phyloP scores from a whole-genome alignment of 2,888 invertebrate genomes.

The Melitaea athalia region DNA sequence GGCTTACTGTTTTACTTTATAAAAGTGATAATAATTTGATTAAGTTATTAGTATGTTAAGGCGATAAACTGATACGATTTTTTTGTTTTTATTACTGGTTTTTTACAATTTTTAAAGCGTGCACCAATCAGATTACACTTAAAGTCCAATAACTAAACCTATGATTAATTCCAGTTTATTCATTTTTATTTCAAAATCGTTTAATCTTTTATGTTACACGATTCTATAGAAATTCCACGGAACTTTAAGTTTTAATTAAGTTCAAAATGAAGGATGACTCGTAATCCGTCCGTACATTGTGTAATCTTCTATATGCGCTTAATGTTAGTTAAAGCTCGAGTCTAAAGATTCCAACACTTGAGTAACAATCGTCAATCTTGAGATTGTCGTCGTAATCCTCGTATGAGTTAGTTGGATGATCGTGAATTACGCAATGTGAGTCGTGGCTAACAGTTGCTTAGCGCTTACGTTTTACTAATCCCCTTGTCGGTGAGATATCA shows the following conservation, averaged over 20 bases:
- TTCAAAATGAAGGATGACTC: conserved; percentile 16
- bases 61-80: too few relatives aligned
- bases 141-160: too few relatives aligned
- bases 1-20: too few relatives aligned
- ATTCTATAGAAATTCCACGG: not conserved
- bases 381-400: conserved; percentile 56
- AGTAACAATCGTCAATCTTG: conserved; percentile 43
- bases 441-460: conserved; percentile 31
- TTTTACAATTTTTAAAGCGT: too few relatives aligned
- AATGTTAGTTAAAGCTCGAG: conserved; percentile 18
- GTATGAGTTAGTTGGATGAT: conserved; percentile 64
- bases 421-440: conserved; percentile 42
- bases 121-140: too few relatives aligned
- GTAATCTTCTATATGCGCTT: conserved; percentile 14
- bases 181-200: not conserved
- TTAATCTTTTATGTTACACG: not conserved
- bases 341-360: conserved; percentile 27
- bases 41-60: too few relatives aligned
- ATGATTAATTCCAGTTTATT: too few relatives aligned
- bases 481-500: conserved; percentile 30
- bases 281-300: conserved; percentile 4
- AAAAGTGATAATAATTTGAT: too few relatives aligned
- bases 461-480: conserved; percentile 28
- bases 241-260: conserved; percentile 14
- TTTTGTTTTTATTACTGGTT: too few relatives aligned